Evolutionary conservation across 1,140 invertebrate species (phyloP), one percentile per base, ranked within the genome.

Genomic region (Delia radicum): DNA sequence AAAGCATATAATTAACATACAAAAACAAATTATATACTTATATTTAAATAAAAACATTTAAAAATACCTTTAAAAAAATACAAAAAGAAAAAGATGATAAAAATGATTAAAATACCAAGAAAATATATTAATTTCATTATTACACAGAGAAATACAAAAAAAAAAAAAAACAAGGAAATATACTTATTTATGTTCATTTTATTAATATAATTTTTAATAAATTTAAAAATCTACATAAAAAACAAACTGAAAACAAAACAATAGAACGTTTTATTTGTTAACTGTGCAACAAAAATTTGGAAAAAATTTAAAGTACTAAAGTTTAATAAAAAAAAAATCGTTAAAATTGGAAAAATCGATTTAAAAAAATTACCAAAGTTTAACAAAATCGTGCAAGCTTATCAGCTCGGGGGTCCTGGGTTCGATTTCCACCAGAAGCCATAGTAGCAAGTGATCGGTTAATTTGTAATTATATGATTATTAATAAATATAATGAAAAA

Each of bases 11-110:
- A 67, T 62, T 24, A 62, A 67, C 15, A 31, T 29, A 29, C 63
- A 29, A 72, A 48, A 73, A 48, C 37, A 73, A 13, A 37, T 24
- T 2, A 55, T 55, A 55, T 55, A 55, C 21, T 21, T 55, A 55
- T 55, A 55, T 80, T 37, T 28, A 74, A 74, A 79, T 76, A 71
- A 77, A 65, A 78, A 79, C 78, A 78, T 73, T 12, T 73, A 79
- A 77, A 77, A 78, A 55, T 55, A 55, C 48, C 48, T 33, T 78
- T 73, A 77, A 76, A 61, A 13, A 76, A 73, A 15, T 26, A 31
- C 7, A 74, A 31, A 74, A 74, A 74, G 10, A 31, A 74, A 74
- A 74, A 24, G 42, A 24, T 15, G 29, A 74, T n/a, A 55, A 7
- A 18, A 63, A 62, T 26, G 74, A 75, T 29, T 13, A 48, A 48